Percentiles rank a stretch among this genome's conserved stretches.
These are phyloP conservation scores for Gisinianus flammeolus DNA, from an alignment of 2,888 invertebrate species.

Conservation along the genomic window DNA sequence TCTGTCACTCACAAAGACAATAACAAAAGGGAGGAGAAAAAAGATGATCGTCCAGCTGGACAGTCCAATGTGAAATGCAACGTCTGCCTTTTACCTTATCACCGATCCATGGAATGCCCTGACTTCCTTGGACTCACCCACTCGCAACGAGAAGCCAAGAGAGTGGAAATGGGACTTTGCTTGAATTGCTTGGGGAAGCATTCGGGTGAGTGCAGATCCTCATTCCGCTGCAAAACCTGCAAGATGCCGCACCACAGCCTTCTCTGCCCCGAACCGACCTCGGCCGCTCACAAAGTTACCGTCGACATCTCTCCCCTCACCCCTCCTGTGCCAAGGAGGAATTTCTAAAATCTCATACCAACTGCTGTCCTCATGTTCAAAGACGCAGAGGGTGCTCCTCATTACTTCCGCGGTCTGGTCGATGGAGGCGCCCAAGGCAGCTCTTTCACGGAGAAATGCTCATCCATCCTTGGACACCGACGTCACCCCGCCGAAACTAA, in stretches of 20 bases:
- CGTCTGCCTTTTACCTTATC: too few species aligned
- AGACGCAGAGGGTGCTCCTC: background rate
- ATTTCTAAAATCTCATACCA: too few species aligned
- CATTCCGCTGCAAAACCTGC: background rate
- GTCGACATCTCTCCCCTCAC: background rate
- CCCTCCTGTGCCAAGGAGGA: background rate
- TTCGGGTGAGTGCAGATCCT: background rate
- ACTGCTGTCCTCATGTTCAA: background rate
- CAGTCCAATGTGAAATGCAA: too few species aligned
- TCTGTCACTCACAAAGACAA: background rate
- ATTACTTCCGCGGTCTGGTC: background rate
- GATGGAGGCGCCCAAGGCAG: background rate
- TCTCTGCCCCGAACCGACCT: background rate
- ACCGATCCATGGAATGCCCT: too few species aligned
- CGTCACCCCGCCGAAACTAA: too few species aligned
- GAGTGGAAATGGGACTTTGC: background rate
- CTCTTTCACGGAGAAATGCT: background rate
- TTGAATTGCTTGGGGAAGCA: background rate
- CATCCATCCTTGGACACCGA: background rate
- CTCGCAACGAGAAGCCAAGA: too few species aligned
- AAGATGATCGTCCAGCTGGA: too few species aligned
- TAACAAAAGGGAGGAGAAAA: too few species aligned
- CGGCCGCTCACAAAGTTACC: background rate
- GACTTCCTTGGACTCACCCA: too few species aligned
- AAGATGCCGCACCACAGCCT: background rate